These are phyloP conservation scores for Harlomillsia oculata DNA, from an alignment of 1,140 invertebrate genomes.

Conservation along the genomic window DNA sequence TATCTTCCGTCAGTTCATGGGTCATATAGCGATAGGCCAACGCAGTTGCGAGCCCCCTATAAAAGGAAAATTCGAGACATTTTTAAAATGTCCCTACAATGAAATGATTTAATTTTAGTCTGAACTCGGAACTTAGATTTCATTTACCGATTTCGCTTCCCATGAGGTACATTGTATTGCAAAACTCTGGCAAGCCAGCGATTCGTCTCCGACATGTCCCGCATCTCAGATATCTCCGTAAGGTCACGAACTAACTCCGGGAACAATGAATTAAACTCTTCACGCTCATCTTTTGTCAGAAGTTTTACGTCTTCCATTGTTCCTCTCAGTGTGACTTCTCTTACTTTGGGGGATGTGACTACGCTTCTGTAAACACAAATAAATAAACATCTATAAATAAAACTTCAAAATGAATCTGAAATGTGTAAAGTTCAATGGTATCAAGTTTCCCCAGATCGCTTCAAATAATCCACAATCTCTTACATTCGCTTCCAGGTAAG, in stretches of 20 bases:
- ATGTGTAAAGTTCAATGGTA: too few species aligned
- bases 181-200: conserved; percentile 48
- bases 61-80: not conserved
- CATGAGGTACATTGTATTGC: conserved; percentile 70
- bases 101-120: too few species aligned
- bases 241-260: conserved; percentile 69
- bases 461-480: too few species aligned
- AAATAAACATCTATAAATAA: too few species aligned
- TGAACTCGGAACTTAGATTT: not conserved
- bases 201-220: conserved; percentile 25
- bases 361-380: conserved; percentile 22
- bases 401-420: too few species aligned
- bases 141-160: conserved; percentile 50
- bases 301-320: conserved; percentile 24
- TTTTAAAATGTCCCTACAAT: not conserved
- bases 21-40: conserved; percentile 65
- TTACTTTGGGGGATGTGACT: conserved; percentile 14
- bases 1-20: conserved; percentile 58
- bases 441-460: too few species aligned
- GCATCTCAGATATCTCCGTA: conserved; percentile 47
- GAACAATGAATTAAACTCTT: conserved; percentile 76
- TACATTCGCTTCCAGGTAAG: too few species aligned
- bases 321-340: not conserved
- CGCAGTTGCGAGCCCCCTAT: conserved; percentile 65
- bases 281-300: conserved; percentile 59